phyloP scores from a whole-genome alignment of 1,140 invertebrate species.

The Bombus sibiricus region DNA sequence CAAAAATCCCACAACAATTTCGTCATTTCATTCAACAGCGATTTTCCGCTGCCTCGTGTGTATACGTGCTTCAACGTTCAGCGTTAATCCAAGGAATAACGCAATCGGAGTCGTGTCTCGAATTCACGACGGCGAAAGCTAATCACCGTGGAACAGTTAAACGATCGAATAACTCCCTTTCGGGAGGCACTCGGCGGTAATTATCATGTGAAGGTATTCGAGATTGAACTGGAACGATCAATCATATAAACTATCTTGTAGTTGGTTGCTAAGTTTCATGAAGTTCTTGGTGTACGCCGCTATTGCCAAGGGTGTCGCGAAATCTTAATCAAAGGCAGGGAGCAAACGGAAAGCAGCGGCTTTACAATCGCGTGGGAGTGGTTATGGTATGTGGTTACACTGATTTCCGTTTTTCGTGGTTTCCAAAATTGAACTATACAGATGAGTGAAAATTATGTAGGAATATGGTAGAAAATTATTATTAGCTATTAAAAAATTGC shows the following conservation, averaged over 20 bases:
- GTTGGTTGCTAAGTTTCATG: slow-evolving; percentile 14
- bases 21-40: neutral
- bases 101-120: neutral
- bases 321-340: slow-evolving; percentile 34
- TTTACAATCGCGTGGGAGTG: neutral
- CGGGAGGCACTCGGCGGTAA: slow-evolving; percentile 42
- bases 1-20: neutral
- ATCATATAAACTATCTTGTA: slow-evolving; percentile 41
- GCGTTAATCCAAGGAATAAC: neutral
- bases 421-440: no score
- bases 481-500: no score
- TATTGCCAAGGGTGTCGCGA: neutral
- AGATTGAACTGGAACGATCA: slow-evolving; percentile 56
- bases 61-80: neutral
- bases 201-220: slow-evolving; percentile 41
- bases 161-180: slow-evolving; percentile 51
- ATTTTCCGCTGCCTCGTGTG: neutral
- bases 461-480: no score
- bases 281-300: neutral
- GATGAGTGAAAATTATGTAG: no score
- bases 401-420: no score
- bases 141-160: slow-evolving; percentile 56
- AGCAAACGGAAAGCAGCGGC: neutral
- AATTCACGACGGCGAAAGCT: slow-evolving; percentile 36
- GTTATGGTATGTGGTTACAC: no score